Evolutionary conservation across 1,140 invertebrate species (phyloP).

Genomic region (Oppia nitens): DNA sequence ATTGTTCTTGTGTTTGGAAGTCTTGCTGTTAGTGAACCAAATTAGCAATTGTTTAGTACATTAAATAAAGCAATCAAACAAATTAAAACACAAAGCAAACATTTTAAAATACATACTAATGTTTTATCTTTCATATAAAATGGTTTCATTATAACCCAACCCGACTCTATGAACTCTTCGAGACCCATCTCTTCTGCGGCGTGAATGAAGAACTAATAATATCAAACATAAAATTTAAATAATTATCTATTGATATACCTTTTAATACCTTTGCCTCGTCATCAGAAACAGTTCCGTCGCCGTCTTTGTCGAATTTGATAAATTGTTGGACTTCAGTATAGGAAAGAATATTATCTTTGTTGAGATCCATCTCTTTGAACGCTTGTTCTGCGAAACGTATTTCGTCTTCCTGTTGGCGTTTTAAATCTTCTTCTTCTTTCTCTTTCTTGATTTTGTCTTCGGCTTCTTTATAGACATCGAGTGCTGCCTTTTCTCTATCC

Average conservation of each 20-base stretch:
- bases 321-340: conserved; percentile 57
- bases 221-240: conserved; percentile 10
- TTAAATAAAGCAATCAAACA: background rate
- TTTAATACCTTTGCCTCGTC: conserved; percentile 52
- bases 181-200: conserved; percentile 47
- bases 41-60: no score
- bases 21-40: no score
- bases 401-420: conserved; percentile 24
- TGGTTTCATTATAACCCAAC: conserved; percentile 60
- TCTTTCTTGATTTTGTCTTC: conserved; percentile 24
- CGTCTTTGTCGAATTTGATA: conserved; percentile 65
- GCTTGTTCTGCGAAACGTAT: conserved; percentile 42
- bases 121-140: conserved; percentile 43
- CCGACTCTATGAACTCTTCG: conserved; percentile 45
- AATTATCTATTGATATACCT: background rate
- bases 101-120: conserved; percentile 17
- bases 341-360: conserved; percentile 52
- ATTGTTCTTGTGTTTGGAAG: no score
- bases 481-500: conserved; percentile 15
- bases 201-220: conserved; percentile 46
- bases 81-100: background rate
- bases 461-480: conserved; percentile 16
- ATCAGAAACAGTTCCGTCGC: conserved; percentile 63
- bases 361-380: conserved; percentile 55
- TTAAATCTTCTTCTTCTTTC: conserved; percentile 22